Conservation (phyloP, 2,888 invertebrate species). For the Eustalomyia histrio region DNA sequence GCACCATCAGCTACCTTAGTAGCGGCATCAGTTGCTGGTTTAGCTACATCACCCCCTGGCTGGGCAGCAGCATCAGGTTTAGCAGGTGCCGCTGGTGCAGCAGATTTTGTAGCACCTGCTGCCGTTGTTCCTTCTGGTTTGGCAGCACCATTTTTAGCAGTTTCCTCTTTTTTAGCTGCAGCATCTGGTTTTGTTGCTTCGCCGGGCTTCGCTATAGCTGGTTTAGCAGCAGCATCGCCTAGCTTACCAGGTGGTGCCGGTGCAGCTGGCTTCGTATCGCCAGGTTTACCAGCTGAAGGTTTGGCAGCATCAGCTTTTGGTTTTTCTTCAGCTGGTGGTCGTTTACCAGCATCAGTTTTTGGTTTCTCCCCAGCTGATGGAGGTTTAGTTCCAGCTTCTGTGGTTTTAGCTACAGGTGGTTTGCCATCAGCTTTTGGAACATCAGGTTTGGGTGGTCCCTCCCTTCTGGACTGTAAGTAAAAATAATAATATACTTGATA, state of each 20-base stretch:
- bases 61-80: slow-evolving; percentile 73
- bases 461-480: slow-evolving; percentile 26
- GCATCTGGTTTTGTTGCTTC: slow-evolving; percentile 74
- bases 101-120: slow-evolving; percentile 69
- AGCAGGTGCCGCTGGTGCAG: slow-evolving; percentile 67
- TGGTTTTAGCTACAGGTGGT: no score
- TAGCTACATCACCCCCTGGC: slow-evolving; percentile 69
- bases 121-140: slow-evolving; percentile 71
- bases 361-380: neutral
- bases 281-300: slow-evolving; percentile 55
- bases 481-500: neutral
- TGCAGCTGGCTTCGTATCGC: slow-evolving; percentile 63
- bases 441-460: slow-evolving; percentile 36
- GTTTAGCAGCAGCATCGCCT: slow-evolving; percentile 71
- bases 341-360: slow-evolving; percentile 61
- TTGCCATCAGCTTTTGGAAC: slow-evolving; percentile 53
- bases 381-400: no score
- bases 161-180: slow-evolving; percentile 72
- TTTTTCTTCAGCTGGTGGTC: slow-evolving; percentile 41
- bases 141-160: slow-evolving; percentile 64
- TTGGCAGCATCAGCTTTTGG: slow-evolving; percentile 53
- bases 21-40: slow-evolving; percentile 72
- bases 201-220: slow-evolving; percentile 72
- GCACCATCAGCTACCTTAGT: slow-evolving; percentile 70
- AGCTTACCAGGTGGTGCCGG: slow-evolving; percentile 74